Evolutionary conservation across 2,113 vertebrate genomes (phyloP).

Genomic region (Apaloderma vittatum): DNA sequence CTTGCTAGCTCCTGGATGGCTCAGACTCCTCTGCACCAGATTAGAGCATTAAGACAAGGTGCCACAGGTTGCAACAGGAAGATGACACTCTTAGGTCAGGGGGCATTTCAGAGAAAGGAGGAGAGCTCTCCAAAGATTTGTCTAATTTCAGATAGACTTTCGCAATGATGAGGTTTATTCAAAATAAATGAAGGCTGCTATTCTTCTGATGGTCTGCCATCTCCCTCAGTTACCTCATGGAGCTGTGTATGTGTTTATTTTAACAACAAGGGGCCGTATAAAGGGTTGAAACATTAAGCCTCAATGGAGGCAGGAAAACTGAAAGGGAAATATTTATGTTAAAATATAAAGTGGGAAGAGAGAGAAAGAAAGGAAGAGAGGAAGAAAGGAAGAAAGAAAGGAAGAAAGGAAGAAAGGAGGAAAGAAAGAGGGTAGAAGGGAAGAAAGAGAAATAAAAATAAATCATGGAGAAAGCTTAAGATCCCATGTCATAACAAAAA

Average conservation of each 20-base stretch:
- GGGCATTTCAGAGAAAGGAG: neutral
- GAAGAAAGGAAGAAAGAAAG: neutral
- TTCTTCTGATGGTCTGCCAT: neutral
- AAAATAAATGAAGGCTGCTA: neutral
- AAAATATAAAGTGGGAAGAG: neutral
- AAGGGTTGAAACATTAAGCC: neutral
- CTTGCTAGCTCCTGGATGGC: neutral
- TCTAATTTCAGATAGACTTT: neutral
- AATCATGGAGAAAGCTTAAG: neutral
- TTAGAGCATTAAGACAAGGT: neutral
- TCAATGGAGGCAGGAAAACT: neutral
- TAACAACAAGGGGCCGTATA: neutral
- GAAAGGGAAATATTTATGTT: conserved; percentile 54
- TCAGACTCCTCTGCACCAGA: neutral
- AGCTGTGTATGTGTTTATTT: neutral
- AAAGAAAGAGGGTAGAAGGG: rapidly evolving
- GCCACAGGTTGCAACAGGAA: neutral
- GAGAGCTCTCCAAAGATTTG: neutral
- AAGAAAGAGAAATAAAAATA: neutral
- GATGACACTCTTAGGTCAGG: neutral
- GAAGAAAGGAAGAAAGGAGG: rapidly evolving
- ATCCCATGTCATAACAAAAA: neutral
- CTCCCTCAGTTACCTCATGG: neutral
- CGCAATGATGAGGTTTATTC: neutral
- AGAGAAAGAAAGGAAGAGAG: too few relatives aligned